phyloP scores from a whole-genome alignment of 2,888 invertebrate species.

The Thymelicus acteon region DNA sequence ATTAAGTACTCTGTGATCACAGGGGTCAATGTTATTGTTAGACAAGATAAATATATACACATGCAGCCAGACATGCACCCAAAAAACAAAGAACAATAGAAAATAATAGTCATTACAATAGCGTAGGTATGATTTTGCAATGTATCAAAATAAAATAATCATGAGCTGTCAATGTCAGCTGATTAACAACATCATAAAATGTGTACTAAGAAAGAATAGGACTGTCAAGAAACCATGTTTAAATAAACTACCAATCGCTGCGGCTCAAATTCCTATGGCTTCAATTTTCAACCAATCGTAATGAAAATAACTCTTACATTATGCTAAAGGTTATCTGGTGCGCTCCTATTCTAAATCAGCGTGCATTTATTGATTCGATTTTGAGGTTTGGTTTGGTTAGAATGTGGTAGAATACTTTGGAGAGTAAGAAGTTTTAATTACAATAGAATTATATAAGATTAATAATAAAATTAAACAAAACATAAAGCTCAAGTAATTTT shows the following conservation, averaged over 20 bases:
- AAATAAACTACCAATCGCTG: not conserved
- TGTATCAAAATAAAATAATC: too few relatives aligned
- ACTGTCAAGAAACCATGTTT: not conserved
- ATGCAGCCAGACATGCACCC: too few relatives aligned
- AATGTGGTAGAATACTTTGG: not conserved
- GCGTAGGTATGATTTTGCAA: too few relatives aligned
- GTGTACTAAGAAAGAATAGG: not conserved
- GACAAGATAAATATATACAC: too few relatives aligned
- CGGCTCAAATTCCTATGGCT: not conserved
- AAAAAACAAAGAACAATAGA: too few relatives aligned
- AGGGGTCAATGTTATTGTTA: too few relatives aligned
- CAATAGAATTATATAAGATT: not conserved
- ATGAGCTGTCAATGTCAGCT: not conserved
- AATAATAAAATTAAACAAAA: too few relatives aligned
- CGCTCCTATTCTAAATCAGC: not conserved
- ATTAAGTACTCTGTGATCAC: too few relatives aligned
- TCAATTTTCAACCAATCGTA: not conserved
- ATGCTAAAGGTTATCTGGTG: not conserved
- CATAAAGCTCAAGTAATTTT: too few relatives aligned
- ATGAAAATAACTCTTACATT: not conserved
- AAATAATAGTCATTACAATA: too few relatives aligned
- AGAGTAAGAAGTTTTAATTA: not conserved
- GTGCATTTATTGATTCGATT: not conserved
- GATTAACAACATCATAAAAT: not conserved
- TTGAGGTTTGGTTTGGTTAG: slow-evolving; percentile 4